A percentile compares a stretch with the other conserved stretches of the same genome.
These are phyloP conservation scores for Caenorhabditis sp. DNA, from an alignment of 2,888 invertebrate genomes.

Conservation along the genomic window DNA sequence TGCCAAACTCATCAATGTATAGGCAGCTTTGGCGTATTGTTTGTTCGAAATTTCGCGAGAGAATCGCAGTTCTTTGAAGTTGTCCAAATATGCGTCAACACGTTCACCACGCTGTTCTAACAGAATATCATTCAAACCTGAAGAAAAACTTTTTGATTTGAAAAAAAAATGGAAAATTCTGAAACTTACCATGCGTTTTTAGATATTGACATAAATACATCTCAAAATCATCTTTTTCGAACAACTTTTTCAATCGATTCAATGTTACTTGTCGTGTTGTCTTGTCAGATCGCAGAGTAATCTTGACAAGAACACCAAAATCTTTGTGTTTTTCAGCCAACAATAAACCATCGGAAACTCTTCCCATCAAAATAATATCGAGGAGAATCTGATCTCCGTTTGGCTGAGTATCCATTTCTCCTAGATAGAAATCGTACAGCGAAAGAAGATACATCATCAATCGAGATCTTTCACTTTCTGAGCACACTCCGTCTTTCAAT, in stretches of 20 bases:
- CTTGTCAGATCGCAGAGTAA: constrained; percentile 8
- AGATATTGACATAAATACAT: constrained; percentile 42
- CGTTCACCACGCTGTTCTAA: constrained; percentile 25
- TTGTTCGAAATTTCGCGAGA: constrained; percentile 31
- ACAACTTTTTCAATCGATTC: constrained; percentile 28
- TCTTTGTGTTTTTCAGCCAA: constrained; percentile 31
- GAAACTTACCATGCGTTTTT: constrained; percentile 14
- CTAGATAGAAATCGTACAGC: constrained; percentile 30
- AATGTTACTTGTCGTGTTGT: constrained; percentile 15
- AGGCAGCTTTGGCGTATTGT: constrained; percentile 36
- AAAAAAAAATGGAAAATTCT: too few species aligned
- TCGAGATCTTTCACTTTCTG: constrained; percentile 29
- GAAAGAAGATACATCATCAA: constrained; percentile 11
- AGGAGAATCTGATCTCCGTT: constrained; percentile 18
- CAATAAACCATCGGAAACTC: constrained; percentile 12
- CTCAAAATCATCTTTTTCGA: constrained; percentile 29
- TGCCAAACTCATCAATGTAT: constrained; percentile 35
- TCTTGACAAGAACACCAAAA: constrained; percentile 29
- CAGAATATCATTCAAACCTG: constrained; percentile 17
- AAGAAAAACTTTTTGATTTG: neutral
- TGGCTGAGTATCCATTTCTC: constrained; percentile 16
- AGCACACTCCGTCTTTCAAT: constrained; percentile 6
- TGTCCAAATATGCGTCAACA: constrained; percentile 35
- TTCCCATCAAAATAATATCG: constrained; percentile 18
- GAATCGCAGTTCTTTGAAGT: constrained; percentile 36